Base-by-base conservation (phyloP, 2,888 invertebrate genomes). In the Arge pagana region DNA sequence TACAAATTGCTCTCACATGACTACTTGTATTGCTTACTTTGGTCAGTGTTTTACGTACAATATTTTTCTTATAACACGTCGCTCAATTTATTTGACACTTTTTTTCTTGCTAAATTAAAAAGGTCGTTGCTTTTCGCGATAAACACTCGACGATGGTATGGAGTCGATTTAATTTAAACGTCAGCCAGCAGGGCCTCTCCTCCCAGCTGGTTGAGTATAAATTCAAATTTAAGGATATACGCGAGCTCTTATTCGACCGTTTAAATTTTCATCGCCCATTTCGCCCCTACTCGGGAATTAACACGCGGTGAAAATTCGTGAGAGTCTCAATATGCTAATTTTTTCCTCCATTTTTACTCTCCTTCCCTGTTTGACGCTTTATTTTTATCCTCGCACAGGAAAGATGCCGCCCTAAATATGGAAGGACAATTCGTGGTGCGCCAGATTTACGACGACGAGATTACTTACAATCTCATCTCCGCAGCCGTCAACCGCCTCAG, bases 381-480 rank as follows among this genome's bases (percentile, higher is more conserved):
- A 28, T 56, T 54, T 43, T 50, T 60, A 35, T 61, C 35, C 61
- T 58, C 57, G 79, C 81, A 19, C 74, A 96, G 96, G 75, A 90
- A 89, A 82, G 92, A 92, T 76, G 96, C 96, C 0, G 91, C 93
- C 53, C 88, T 96, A 48, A 85, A 85, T 53, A 95, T 96, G 93
- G 96, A 96, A 68, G 96, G 96, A 2, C 93, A 95, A 64, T 96
- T 96, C 77, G 80, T 96, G 61, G 95, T 96, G 10, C 83, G 96
- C 8, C 93, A 95, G 79, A 93, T 96, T 66, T 96, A 96, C 77
- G 95, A 96, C 67, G 96, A 96, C 74, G 93, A 93, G 77, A 87
- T 95, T 55, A 96, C 96, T 1, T 96, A 96, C 78, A 93, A 94
- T 73, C 81, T 96, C 65, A 93, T 96, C 60, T 87, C 86, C 24